Evolutionary conservation across 2,888 invertebrate genomes (phyloP), one percentile per base, ranked within the genome.

Genomic region (Tricholauxania praeusta): DNA sequence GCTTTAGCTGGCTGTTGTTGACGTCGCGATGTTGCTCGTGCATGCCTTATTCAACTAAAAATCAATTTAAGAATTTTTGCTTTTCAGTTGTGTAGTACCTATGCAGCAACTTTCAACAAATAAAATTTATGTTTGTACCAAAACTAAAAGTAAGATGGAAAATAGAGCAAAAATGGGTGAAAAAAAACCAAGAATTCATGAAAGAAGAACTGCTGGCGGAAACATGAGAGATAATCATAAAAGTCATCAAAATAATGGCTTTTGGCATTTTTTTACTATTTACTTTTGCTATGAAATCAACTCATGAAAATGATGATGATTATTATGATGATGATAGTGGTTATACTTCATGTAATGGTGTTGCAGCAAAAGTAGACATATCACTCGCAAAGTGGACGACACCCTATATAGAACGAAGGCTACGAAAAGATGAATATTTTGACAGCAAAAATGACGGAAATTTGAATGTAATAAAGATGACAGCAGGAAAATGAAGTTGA

Each of bases 171-270:
- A n/a, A 55, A 55, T n/a, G n/a, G n/a, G n/a, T 15, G 17, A 3
- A 12, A n/a, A 1, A 55, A n/a, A n/a, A n/a, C n/a, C 2, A 19
- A 10, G 2, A 17, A 12, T 12, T 19, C 17, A 14, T 57, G 12
- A 28, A 0, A 22, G 3, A 28, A 22, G 15, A 57, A 28, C 57
- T 57, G 28, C 12, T 28, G 28, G 14, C 22, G 12, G 28, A 57
- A 57, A 57, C 22, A 22, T 28, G 14, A 57, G 15, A 57, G 57
- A 57, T 57, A 57, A 22, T 57, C 57, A 57, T 57, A 57, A 57
- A 12, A 57, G 19, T 57, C 57, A 57, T 57, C 57, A 57, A 57
- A 22, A 57, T 28, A 57, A 57, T 28, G 12, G 57, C 57, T 57
- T 57, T 28, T 10, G 22, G 28, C 57, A 57, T 57, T 15, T 57